These are phyloP conservation scores for Drosophila kepulauana DNA, from an alignment of 1,140 invertebrate genomes.

Conservation along the genomic window DNA sequence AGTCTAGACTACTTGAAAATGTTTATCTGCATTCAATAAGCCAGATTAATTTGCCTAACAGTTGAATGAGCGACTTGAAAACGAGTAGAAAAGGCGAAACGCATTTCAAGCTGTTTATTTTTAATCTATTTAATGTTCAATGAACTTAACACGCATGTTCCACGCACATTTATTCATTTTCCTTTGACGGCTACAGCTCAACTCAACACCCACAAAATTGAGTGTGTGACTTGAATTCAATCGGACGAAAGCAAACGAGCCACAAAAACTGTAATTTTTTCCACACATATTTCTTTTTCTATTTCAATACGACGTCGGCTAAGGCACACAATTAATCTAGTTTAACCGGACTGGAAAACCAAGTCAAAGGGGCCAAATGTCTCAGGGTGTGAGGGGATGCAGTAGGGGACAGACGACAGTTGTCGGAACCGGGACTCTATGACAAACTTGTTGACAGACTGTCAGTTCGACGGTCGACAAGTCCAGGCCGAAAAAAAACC, in stretches of 20 bases:
- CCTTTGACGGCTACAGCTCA: slow-evolving; percentile 30
- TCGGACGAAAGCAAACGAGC: slow-evolving; percentile 32
- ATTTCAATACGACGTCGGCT: slow-evolving; percentile 34
- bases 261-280: slow-evolving; percentile 52
- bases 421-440: slow-evolving; percentile 56
- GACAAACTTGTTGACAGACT: slow-evolving; percentile 77
- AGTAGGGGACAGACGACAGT: slow-evolving; percentile 15
- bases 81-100: slow-evolving; percentile 40
- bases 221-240: slow-evolving; percentile 76
- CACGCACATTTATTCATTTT: slow-evolving; percentile 49
- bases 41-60: slow-evolving; percentile 35
- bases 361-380: slow-evolving; percentile 50
- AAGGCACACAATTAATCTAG: slow-evolving; percentile 80
- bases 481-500: slow-evolving; percentile 25
- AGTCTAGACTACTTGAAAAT: slow-evolving; percentile 43
- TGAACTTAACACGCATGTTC: slow-evolving; percentile 67
- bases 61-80: slow-evolving; percentile 53
- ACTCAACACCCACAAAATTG: slow-evolving; percentile 49
- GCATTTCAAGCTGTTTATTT: slow-evolving; percentile 57
- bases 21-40: slow-evolving; percentile 1
- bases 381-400: neutral
- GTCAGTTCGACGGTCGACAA: slow-evolving; percentile 44
- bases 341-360: slow-evolving; percentile 75
- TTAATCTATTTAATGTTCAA: slow-evolving; percentile 76
- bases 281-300: slow-evolving; percentile 12